Evolutionary conservation across 2,797 vertebrate species (phyloP).

Genomic region (Allochrocebus solatus): DNA sequence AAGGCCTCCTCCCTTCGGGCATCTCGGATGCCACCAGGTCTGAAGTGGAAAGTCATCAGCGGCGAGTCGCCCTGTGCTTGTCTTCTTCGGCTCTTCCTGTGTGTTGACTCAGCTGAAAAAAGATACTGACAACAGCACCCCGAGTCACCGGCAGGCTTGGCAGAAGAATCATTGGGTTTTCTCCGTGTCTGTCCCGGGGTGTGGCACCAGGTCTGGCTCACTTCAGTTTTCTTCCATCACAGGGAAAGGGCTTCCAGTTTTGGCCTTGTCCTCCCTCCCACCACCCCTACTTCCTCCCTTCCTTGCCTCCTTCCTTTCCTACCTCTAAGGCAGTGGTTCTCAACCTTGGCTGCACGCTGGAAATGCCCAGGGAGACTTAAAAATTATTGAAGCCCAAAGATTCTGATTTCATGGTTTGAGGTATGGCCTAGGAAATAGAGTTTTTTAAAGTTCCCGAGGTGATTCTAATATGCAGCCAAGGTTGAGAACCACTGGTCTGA

Average conservation of each 20-base stretch:
- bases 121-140: constrained; percentile 25
- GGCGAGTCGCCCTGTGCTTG: not conserved
- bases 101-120: constrained; percentile 67
- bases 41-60: not conserved
- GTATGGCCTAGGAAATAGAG: not conserved
- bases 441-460: not conserved
- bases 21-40: not conserved
- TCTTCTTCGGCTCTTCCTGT: not conserved
- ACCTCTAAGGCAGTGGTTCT: not conserved
- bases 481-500: not conserved
- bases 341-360: not conserved
- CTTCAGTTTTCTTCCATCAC: not conserved
- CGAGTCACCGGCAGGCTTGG: constrained; percentile 34
- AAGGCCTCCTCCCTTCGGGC: not conserved
- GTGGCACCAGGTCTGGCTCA: not conserved
- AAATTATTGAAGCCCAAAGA: constrained; percentile 6
- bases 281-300: not conserved
- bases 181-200: not conserved
- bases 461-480: not conserved
- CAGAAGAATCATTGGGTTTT: constrained; percentile 11
- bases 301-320: not conserved
- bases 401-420: constrained; percentile 3
- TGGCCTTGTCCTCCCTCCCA: not conserved
- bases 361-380: not conserved
- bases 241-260: not conserved